phyloP scores from a whole-genome alignment of 2,113 vertebrate genomes.

The Axis porcinus region DNA sequence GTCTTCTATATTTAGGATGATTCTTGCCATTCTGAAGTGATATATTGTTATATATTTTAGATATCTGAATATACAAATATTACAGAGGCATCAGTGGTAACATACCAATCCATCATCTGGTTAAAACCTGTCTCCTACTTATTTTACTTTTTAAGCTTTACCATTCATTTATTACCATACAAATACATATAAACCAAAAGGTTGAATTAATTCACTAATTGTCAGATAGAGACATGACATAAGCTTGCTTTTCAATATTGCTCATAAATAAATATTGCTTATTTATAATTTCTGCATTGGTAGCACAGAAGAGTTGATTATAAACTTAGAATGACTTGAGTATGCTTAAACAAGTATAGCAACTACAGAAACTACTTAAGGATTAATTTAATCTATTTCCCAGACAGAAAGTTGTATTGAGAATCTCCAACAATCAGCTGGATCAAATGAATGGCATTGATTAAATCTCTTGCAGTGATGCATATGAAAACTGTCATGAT shows the following conservation, averaged over 20 bases:
- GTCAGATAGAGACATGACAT: not conserved
- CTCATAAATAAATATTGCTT: not conserved
- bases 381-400: not conserved
- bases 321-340: not conserved
- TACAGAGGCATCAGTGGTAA: not conserved
- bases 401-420: not conserved
- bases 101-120: not conserved
- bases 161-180: not conserved
- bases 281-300: not conserved
- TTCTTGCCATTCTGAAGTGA: not conserved
- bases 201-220: not conserved
- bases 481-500: not conserved
- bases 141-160: not conserved
- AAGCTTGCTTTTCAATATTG: not conserved
- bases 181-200: not conserved
- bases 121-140: not conserved
- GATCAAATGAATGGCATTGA: not conserved
- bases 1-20: not conserved
- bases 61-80: not conserved
- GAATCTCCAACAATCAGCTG: not conserved
- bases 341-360: not conserved
- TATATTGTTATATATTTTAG: not conserved
- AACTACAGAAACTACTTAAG: not conserved
- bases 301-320: not conserved
- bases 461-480: not conserved